Conservation (phyloP, 1,140 invertebrate genomes). For the Lepidurus couesii region DNA sequence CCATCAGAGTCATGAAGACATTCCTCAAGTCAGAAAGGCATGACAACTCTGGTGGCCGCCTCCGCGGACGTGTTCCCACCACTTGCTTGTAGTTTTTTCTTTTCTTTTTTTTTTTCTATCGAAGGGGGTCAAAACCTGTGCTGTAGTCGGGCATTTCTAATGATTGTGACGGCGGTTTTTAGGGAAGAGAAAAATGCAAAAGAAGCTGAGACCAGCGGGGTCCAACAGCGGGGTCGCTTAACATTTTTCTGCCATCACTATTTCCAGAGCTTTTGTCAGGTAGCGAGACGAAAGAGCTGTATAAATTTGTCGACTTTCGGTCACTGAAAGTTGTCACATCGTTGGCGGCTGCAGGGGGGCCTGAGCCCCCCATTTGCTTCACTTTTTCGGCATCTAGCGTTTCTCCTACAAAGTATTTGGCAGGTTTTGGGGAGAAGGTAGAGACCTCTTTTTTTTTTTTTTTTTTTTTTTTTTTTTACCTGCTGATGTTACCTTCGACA, state of each 20-base stretch:
- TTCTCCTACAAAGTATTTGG: neutral
- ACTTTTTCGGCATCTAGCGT: neutral
- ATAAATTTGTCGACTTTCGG: conserved; percentile 22
- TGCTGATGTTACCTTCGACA: neutral
- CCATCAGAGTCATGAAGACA: conserved; percentile 21
- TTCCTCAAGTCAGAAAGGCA: conserved; percentile 13
- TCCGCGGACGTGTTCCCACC: conserved; percentile 13
- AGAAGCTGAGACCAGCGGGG: conserved; percentile 20
- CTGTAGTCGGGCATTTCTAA: neutral
- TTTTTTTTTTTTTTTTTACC: neutral
- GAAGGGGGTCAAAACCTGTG: neutral
- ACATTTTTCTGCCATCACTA: conserved; percentile 6
- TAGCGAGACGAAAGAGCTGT: conserved; percentile 21
- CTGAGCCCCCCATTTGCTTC: neutral
- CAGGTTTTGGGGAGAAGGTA: neutral
- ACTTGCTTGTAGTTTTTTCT: conserved; percentile 2
- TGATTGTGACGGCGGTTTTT: conserved; percentile 13
- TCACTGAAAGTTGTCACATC: conserved; percentile 19
- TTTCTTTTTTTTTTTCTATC: neutral
- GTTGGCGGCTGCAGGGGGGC: conserved; percentile 19
- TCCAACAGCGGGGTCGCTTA: conserved; percentile 16
- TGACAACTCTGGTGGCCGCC: conserved; percentile 20
- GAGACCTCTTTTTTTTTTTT: neutral
- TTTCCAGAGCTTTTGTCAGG: conserved; percentile 14
- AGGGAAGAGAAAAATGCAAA: conserved; percentile 14